Percentiles rank a stretch among this genome's conserved stretches.
Conservation (phyloP, 1,140 invertebrate species). For the Dendrolimus punctatus region DNA sequence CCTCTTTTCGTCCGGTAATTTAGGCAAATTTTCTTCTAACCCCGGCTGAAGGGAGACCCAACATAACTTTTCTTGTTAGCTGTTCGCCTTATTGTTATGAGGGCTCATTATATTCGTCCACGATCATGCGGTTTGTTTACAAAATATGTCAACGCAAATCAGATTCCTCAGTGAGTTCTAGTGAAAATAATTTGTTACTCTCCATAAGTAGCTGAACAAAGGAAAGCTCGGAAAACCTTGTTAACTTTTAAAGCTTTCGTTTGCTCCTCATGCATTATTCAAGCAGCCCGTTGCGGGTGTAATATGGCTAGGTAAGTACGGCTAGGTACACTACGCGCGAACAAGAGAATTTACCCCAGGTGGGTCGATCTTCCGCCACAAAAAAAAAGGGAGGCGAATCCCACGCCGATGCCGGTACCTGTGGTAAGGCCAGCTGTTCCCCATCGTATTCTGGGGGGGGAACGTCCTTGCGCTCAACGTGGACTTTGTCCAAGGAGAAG, state of each 20-base stretch:
- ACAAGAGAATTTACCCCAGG: too few species aligned
- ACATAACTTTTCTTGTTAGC: too few species aligned
- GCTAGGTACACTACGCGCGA: neutral
- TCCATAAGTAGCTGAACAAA: conserved; percentile 49
- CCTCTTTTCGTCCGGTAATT: too few species aligned
- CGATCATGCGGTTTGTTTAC: neutral
- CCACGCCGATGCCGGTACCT: too few species aligned
- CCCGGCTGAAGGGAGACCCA: neutral
- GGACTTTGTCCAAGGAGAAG: too few species aligned
- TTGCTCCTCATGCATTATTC: conserved; percentile 60
- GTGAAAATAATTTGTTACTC: conserved; percentile 51
- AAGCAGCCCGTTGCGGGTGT: conserved; percentile 28
- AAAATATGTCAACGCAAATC: conserved; percentile 12
- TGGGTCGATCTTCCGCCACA: too few species aligned
- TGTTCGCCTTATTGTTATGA: neutral
- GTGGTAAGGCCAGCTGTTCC: too few species aligned
- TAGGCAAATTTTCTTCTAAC: too few species aligned
- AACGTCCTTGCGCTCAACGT: too few species aligned
- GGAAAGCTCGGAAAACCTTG: conserved; percentile 62
- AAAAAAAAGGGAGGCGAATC: too few species aligned
- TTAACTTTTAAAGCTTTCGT: conserved; percentile 66
- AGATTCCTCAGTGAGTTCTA: conserved; percentile 20
- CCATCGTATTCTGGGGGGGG: too few species aligned
- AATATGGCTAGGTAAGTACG: neutral
- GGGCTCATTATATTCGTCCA: neutral